A percentile compares a stretch with the other conserved stretches of the same genome.
Conservation (phyloP, 2,888 invertebrate species). For the Chrysopilus asiliformis region DNA sequence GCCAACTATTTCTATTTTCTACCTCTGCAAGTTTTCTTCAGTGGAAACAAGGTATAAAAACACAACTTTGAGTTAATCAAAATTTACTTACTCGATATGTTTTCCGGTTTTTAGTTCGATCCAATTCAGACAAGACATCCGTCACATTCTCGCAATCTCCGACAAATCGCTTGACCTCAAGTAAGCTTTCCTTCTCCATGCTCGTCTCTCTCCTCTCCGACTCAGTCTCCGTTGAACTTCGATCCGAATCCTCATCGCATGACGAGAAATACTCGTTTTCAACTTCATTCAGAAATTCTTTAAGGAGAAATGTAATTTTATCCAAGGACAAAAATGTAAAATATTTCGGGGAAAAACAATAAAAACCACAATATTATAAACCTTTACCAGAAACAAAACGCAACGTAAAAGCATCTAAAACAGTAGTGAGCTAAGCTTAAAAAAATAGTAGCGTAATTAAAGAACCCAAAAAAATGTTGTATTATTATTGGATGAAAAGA, state of each 20-base stretch:
- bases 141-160: constrained; percentile 33
- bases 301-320: constrained; percentile 1
- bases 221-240: constrained; percentile 31
- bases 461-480: no score
- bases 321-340: no score
- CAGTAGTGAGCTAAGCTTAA: no score
- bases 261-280: constrained; percentile 13
- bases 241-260: constrained; percentile 30
- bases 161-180: constrained; percentile 30
- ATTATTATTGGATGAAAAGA: no score
- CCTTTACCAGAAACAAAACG: background rate
- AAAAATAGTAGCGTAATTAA: no score
- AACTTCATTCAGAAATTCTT: constrained; percentile 5
- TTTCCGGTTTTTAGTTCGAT: constrained; percentile 34
- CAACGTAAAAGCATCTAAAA: no score
- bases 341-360: background rate
- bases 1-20: no score
- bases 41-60: no score
- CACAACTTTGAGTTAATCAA: no score
- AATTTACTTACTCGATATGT: constrained; percentile 29
- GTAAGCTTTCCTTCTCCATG: constrained; percentile 27
- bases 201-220: constrained; percentile 33
- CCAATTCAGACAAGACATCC: constrained; percentile 31
- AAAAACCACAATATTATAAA: background rate
- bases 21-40: no score